Conservation (phyloP, 2,888 invertebrate genomes). For the Metellina segmentata region DNA sequence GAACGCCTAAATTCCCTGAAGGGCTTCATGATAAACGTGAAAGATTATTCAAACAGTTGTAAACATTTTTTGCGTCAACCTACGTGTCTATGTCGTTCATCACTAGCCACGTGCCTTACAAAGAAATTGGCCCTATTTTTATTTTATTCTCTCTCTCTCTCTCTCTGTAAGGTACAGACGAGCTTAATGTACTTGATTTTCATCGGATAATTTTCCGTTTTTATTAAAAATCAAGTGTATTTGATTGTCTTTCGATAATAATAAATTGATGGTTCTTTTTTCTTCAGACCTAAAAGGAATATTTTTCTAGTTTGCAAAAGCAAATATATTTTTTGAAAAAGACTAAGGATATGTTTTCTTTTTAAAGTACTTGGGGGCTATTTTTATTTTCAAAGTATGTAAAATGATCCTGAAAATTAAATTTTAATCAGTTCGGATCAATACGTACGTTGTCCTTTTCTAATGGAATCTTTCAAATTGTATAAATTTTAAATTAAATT, state of each 20-base stretch:
- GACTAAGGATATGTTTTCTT: too few relatives aligned
- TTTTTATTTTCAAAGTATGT: too few relatives aligned
- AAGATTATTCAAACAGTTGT: conserved; percentile 51
- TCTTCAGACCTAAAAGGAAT: not conserved
- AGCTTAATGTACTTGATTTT: not conserved
- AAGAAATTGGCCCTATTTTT: not conserved
- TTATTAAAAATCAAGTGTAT: not conserved
- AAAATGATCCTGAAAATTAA: too few relatives aligned
- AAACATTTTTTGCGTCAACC: conserved; percentile 4
- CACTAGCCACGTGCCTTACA: not conserved
- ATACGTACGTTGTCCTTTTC: too few relatives aligned
- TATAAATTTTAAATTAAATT: too few relatives aligned
- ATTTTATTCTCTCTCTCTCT: not conserved
- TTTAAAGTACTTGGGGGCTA: too few relatives aligned
- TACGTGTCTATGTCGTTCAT: conserved; percentile 9
- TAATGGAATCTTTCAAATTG: too few relatives aligned
- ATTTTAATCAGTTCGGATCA: too few relatives aligned
- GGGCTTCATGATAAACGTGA: conserved; percentile 33
- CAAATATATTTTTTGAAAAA: not conserved
- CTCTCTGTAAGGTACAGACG: too few relatives aligned
- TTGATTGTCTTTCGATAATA: not conserved
- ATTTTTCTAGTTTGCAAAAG: not conserved
- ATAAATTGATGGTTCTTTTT: not conserved
- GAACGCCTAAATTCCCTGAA: conserved; percentile 9
- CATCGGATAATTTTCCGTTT: not conserved